Percentiles rank a stretch among this genome's conserved stretches.
These are phyloP conservation scores for Carlito syrichta DNA, from an alignment of 2,113 vertebrate genomes.

Conservation along the genomic window DNA sequence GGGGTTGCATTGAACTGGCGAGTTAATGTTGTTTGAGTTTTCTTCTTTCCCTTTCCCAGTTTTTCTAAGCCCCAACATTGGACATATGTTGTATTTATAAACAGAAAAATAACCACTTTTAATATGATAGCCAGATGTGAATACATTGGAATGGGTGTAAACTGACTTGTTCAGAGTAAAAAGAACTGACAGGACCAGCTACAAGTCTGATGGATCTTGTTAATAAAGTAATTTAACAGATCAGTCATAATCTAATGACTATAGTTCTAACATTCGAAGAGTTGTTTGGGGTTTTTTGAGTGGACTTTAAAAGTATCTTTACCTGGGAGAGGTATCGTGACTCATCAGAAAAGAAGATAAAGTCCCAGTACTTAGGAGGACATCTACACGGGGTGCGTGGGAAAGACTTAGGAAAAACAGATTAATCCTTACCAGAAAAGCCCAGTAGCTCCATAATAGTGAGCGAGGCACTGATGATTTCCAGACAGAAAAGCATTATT, in stretches of 20 bases:
- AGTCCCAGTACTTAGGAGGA: neutral
- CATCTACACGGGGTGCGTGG: fast-evolving
- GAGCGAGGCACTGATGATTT: neutral
- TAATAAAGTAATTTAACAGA: neutral
- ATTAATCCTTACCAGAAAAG: neutral
- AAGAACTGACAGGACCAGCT: neutral
- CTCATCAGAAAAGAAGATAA: neutral
- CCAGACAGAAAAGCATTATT: neutral
- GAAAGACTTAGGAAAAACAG: neutral
- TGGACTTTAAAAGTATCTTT: neutral
- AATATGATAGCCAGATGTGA: neutral
- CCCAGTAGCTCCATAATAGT: neutral
- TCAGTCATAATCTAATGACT: neutral
- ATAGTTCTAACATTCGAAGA: neutral
- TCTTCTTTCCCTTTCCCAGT: neutral
- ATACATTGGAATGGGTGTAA: neutral
- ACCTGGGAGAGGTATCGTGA: neutral
- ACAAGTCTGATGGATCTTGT: neutral
- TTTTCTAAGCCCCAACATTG: neutral
- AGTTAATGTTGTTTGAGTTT: neutral
- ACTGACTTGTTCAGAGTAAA: neutral
- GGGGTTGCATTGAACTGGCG: neutral
- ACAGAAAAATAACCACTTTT: neutral
- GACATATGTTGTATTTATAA: neutral
- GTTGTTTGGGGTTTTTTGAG: neutral